These are phyloP conservation scores for Lysiphlebus fabarum DNA, from an alignment of 1,140 invertebrate species.

Conservation along the genomic window DNA sequence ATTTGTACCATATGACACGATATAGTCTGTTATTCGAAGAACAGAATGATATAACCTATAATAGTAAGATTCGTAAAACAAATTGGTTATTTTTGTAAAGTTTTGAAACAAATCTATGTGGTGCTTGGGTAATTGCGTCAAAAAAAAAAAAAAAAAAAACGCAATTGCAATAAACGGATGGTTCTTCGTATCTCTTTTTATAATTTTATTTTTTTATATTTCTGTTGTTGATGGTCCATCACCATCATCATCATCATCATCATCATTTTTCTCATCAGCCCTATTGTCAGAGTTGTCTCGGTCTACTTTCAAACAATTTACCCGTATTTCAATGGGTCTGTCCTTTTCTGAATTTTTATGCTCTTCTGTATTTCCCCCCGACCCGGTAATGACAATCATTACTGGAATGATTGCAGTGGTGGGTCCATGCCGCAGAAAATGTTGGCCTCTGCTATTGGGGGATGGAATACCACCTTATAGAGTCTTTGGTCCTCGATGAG, in stretches of 20 bases:
- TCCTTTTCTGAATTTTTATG: slow-evolving; percentile 17
- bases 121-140: too few species aligned
- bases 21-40: too few species aligned
- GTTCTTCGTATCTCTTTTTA: slow-evolving; percentile 1
- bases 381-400: slow-evolving; percentile 53
- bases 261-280: slow-evolving; percentile 23
- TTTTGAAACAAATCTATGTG: too few species aligned
- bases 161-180: too few species aligned
- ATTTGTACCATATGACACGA: too few species aligned
- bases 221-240: slow-evolving; percentile 24
- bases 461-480: slow-evolving; percentile 47
- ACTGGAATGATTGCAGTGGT: slow-evolving; percentile 51
- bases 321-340: slow-evolving; percentile 9
- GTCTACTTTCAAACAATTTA: slow-evolving; percentile 10
- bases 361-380: slow-evolving; percentile 40
- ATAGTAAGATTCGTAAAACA: too few species aligned
- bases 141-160: too few species aligned
- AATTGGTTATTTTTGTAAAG: too few species aligned
- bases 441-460: slow-evolving; percentile 40
- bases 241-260: too few species aligned
- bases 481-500: slow-evolving; percentile 48
- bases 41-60: too few species aligned
- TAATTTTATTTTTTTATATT: background rate
- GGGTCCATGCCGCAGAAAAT: slow-evolving; percentile 33
- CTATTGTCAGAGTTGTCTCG: slow-evolving; percentile 21